Base-by-base conservation (phyloP, 2,888 invertebrate genomes). In the Unio delphinus region DNA sequence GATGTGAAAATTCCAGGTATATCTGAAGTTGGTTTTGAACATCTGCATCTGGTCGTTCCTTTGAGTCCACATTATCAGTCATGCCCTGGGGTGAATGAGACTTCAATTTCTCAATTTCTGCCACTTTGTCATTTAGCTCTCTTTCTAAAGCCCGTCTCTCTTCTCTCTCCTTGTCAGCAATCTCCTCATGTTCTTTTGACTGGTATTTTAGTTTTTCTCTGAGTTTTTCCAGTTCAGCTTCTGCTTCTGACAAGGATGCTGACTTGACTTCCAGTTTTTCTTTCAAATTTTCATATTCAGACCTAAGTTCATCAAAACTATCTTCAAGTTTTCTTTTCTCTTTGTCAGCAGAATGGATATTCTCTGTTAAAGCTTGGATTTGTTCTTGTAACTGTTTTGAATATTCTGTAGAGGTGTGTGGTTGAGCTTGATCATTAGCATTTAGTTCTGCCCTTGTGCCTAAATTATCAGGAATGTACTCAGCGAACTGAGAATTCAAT, bases 1-100 rank as follows among this genome's bases (percentile, higher is more conserved):
- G 83, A 61, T 81, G 74, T 58, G 78, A 75, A 66, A 77, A 83
- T 63, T 83, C 82, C 61, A 75, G 59, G 69, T 82, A 81, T 6
- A 80, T 72, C 63, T 80, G 68, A 17, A 83, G 64, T 70, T 85
- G 81, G 20, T 64, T 56, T 60, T 82, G 75, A 4, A 83, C 68
- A 59, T 82, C 45, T 45, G 45, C 45, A 45, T 3, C 15, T 45
- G 11, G 45, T 45, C 45, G 3, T 45, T 45, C 45, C 45, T 15
- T 15, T 45, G 45, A 45, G 45, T 45, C 11, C 15, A 45, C 45
- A 45, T 15, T 45, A 15, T 45, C 45, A 45, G 15, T 11, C 45
- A 45, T 45, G 45, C 3, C 45, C 15, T 45, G 45, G 11, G 45
- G 8, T 45, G 45, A 45, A 45, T 45, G 3, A 45, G 45, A 45